Evolutionary conservation across 2,113 vertebrate genomes (phyloP), one percentile per base, ranked within the genome.

Genomic region (Sphyrna mokarran): DNA sequence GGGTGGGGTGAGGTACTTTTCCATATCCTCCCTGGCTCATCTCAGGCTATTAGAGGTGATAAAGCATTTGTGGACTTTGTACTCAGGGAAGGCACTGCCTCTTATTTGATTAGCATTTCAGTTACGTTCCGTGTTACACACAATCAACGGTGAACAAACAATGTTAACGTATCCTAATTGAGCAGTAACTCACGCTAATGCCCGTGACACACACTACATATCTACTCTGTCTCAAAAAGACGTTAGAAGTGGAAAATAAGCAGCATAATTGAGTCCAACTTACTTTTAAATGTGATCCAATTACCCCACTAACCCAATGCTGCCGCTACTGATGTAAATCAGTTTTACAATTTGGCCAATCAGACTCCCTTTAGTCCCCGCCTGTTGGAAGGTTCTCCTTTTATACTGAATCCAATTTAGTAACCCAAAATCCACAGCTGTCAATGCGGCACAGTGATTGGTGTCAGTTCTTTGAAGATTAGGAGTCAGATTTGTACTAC

Each of bases 271-370:
- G 86, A 89, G 86, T 58, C 54, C 48, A 89, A 89, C 86, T 58
- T 89, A 89, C 86, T 89, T 89, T 58, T 54, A 89, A 89, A 58
- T 16, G 86, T 89, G 86, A 58, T 61, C 86, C 86, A 89, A 89
- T 89, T 89, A 89, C 11, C 29, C 54, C 20, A 8, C 10, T 61
- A 89, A 89, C 61, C 86, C 48, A 61, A 5, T 22, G 23, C 22
- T 48, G 86, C 48, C 22, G 58, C 58, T 89, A 58, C 86, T 33
- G 86, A 89, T 89, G 43, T 54, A 89, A 89, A 89, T 89, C 26
- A 58, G 86, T 89, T 89, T 89, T 89, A 48, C 22, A 89, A 8
- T 61, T 89, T 58, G 86, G 11, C 48, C 86, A 89, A 61, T 89
- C 29, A 5, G 26, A 26, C 13, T 54, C 58, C 86, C 86, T 89